phyloP scores from a whole-genome alignment of 2,888 invertebrate genomes.

The Drosophila percnosoma region DNA sequence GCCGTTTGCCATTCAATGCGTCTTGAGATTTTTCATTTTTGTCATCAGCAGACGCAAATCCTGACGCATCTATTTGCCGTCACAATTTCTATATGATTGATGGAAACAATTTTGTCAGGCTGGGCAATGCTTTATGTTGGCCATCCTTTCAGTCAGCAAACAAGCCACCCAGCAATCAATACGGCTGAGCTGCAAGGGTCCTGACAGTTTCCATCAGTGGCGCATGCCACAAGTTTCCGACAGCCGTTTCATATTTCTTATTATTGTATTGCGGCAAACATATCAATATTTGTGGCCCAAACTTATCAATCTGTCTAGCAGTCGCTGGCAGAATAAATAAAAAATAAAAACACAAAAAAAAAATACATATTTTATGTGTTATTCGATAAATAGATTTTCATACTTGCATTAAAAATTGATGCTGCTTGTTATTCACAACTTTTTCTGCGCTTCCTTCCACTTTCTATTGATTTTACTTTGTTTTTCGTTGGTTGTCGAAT shows the following conservation, averaged over 20 bases:
- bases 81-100: conserved; percentile 55
- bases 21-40: conserved; percentile 23
- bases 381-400: background rate
- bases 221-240: conserved; percentile 26
- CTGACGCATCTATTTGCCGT: conserved; percentile 16
- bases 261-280: conserved; percentile 38
- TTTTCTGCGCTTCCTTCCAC: background rate
- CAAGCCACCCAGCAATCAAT: conserved; percentile 60
- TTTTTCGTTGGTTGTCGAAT: no score
- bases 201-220: conserved; percentile 56
- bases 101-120: conserved; percentile 49
- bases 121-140: conserved; percentile 15
- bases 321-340: background rate
- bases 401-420: conserved; percentile 16
- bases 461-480: background rate
- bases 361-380: background rate
- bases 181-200: conserved; percentile 18
- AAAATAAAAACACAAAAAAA: background rate
- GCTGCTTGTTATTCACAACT: background rate
- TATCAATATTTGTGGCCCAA: conserved; percentile 34
- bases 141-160: conserved; percentile 29
- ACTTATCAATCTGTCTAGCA: conserved; percentile 32
- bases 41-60: conserved; percentile 37
- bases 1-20: background rate
- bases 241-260: conserved; percentile 25